Conservation (phyloP, 2,113 vertebrate genomes). For the Serilophus lunatus region DNA sequence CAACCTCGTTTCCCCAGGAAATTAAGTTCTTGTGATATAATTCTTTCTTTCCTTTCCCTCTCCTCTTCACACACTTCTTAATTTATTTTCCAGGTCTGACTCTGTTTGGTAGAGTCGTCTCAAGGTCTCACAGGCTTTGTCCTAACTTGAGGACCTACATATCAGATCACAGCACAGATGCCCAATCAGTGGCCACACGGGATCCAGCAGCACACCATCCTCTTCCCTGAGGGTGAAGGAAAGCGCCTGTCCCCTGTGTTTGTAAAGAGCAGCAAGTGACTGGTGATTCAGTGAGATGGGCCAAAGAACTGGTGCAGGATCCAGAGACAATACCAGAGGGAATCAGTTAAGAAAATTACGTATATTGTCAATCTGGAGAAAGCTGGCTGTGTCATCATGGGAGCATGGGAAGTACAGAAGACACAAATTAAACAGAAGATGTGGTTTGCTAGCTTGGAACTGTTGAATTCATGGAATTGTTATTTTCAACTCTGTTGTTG, state of each 20-base stretch:
- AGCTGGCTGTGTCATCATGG: background rate
- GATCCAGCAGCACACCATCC: background rate
- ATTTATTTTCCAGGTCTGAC: background rate
- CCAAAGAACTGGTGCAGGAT: background rate
- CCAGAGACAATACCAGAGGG: background rate
- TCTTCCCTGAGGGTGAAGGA: fast-evolving
- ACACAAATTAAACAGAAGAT: background rate
- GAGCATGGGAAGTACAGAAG: background rate
- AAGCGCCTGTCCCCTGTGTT: background rate
- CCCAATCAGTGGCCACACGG: background rate
- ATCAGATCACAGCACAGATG: background rate
- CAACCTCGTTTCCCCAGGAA: background rate
- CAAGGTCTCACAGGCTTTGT: background rate
- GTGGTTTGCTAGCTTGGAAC: background rate
- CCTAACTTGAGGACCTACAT: background rate
- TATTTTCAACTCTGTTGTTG: background rate
- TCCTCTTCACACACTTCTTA: background rate
- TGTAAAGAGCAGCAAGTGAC: background rate
- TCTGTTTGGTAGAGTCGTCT: background rate
- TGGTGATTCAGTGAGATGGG: background rate
- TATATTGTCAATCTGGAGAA: background rate
- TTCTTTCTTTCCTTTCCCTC: background rate
- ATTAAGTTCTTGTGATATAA: background rate
- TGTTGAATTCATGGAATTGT: background rate
- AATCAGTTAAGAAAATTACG: background rate